phyloP scores from a whole-genome alignment of 2,888 invertebrate species.

The Dioctria linearis region DNA sequence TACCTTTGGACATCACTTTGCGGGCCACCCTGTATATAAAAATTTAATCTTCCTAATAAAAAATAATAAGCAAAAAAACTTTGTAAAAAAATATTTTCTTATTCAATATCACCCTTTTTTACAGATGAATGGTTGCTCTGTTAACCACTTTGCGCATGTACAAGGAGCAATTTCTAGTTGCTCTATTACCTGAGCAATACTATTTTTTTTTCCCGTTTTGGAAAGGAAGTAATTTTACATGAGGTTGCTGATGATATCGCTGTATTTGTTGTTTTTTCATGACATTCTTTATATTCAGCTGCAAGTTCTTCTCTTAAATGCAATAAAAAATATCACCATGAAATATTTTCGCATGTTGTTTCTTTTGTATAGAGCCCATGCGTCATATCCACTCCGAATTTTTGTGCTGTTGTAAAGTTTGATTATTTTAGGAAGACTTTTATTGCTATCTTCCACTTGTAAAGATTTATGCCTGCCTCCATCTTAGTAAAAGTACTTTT shows the following conservation, averaged over 20 bases:
- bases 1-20: no score
- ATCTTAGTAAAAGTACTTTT: not conserved
- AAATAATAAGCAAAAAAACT: not conserved
- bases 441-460: not conserved
- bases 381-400: constrained; percentile 18
- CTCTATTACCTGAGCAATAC: constrained; percentile 6
- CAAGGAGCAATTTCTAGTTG: not conserved
- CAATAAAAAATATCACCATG: constrained; percentile 22
- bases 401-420: not conserved
- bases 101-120: no score
- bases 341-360: constrained; percentile 57
- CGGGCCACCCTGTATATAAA: no score
- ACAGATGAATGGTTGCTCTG: not conserved
- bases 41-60: not conserved
- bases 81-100: not conserved
- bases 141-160: not conserved
- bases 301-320: constrained; percentile 3
- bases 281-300: constrained; percentile 6
- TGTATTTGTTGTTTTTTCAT: not conserved
- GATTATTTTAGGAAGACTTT: not conserved
- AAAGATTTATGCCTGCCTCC: not conserved
- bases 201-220: constrained; percentile 3
- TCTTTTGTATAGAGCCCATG: constrained; percentile 58
- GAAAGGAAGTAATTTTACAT: not conserved
- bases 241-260: not conserved